Conservation (phyloP, 1,140 invertebrate species). For the Ctenoplectra terminalis region DNA sequence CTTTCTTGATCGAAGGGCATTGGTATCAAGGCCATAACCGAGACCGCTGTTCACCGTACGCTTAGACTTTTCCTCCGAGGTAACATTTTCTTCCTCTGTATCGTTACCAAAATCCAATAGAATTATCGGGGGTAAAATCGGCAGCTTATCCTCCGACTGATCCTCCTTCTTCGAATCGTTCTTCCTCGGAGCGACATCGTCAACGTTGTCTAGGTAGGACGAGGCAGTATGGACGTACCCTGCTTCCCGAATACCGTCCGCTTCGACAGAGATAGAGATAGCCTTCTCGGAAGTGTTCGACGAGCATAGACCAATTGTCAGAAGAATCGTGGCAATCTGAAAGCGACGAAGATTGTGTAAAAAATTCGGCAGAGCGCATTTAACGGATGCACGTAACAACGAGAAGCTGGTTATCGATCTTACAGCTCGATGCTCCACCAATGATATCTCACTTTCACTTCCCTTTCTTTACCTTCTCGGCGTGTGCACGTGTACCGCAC, state of each 20-base stretch:
- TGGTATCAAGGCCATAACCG: constrained; percentile 77
- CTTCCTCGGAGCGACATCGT: neutral
- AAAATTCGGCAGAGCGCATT: neutral
- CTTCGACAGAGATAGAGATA: neutral
- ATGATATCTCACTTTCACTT: constrained; percentile 77
- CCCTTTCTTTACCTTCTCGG: neutral
- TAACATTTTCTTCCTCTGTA: constrained; percentile 59
- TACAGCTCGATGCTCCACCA: constrained; percentile 52
- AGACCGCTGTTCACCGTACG: constrained; percentile 76
- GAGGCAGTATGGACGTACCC: neutral
- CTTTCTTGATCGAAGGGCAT: constrained; percentile 74
- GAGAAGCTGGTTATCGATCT: constrained; percentile 58
- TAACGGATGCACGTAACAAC: constrained; percentile 49
- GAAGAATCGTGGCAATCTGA: constrained; percentile 71
- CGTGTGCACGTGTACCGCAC: neutral
- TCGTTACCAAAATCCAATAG: constrained; percentile 77
- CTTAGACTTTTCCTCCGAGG: constrained; percentile 78
- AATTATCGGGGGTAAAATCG: constrained; percentile 78
- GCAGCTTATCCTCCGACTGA: constrained; percentile 45
- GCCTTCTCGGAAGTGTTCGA: constrained; percentile 18
- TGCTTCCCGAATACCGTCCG: neutral
- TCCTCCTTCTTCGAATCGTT: neutral
- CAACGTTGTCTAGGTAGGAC: neutral
- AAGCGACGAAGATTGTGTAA: constrained; percentile 61
- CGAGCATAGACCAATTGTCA: constrained; percentile 52